phyloP scores from a whole-genome alignment of 2,888 invertebrate species.

The Drosophila algonquin region DNA sequence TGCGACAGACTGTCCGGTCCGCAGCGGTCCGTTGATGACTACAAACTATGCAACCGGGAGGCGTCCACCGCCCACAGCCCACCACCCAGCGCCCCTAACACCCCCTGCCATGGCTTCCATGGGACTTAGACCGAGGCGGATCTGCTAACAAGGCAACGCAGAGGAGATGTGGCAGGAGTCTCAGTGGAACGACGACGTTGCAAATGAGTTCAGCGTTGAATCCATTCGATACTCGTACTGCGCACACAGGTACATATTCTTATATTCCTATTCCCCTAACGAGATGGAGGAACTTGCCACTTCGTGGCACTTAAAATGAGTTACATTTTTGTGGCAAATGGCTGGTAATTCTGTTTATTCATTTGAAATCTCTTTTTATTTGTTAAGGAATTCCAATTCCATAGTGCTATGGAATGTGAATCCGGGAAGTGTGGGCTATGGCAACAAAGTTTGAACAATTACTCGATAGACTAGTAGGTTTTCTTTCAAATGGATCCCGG shows the following conservation, averaged over 20 bases:
- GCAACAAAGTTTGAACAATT: not conserved
- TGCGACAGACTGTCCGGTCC: conserved; percentile 21
- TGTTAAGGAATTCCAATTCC: not conserved
- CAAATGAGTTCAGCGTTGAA: conserved; percentile 1
- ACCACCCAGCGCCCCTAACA: not conserved
- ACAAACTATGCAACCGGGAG: conserved; percentile 31
- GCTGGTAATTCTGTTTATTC: not conserved
- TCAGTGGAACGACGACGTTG: not conserved
- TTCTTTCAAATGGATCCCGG: no score
- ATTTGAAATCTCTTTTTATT: not conserved
- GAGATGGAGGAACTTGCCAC: not conserved
- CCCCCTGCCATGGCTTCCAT: not conserved
- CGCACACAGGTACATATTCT: not conserved
- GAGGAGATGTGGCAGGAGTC: not conserved
- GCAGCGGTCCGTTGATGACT: conserved; percentile 28
- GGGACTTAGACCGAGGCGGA: conserved; percentile 3
- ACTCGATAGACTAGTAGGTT: not conserved
- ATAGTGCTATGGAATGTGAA: not conserved
- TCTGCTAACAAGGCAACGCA: not conserved
- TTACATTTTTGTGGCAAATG: not conserved
- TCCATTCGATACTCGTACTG: not conserved
- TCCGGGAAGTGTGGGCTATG: not conserved
- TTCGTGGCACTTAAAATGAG: not conserved
- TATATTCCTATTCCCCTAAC: not conserved
- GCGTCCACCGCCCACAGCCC: not conserved